Percentiles rank a stretch among this genome's conserved stretches.
These are phyloP conservation scores for Hippolais icterina DNA, from an alignment of 2,113 vertebrate species.

Conservation along the genomic window DNA sequence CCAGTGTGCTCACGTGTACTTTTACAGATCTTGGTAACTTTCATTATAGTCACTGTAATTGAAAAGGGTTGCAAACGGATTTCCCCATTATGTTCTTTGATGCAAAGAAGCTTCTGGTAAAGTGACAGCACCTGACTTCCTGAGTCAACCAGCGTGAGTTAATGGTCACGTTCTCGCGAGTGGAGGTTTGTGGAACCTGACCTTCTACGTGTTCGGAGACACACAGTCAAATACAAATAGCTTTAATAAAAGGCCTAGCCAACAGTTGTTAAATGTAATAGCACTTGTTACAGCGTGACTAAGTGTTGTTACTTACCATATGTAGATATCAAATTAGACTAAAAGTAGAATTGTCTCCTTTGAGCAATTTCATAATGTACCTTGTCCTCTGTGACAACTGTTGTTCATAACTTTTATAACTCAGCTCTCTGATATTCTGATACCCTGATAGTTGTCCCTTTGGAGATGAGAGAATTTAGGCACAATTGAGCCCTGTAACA, in stretches of 20 bases:
- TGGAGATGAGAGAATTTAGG: not conserved
- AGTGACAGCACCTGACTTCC: not conserved
- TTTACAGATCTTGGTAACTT: not conserved
- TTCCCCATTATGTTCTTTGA: not conserved
- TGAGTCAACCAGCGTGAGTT: not conserved
- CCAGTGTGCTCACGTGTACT: not conserved
- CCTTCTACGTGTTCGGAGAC: not conserved
- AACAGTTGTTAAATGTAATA: not conserved
- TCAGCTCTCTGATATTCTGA: not conserved
- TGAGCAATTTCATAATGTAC: not conserved
- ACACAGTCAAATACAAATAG: not conserved
- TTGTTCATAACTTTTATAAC: not conserved
- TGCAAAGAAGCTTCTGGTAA: not conserved
- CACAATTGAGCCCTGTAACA: not conserved
- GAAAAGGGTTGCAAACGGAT: not conserved
- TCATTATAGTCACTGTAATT: not conserved
- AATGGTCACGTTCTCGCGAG: accelerated
- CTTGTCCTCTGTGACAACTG: not conserved
- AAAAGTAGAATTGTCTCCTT: not conserved
- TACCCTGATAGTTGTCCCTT: not conserved
- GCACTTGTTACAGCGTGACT: not conserved
- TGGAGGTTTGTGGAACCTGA: not conserved
- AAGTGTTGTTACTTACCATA: not conserved
- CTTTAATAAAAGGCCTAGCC: slow-evolving; percentile 6
- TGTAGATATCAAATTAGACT: not conserved